These are phyloP conservation scores for Campoplex nolae DNA, from an alignment of 2,888 invertebrate genomes.

Conservation along the genomic window DNA sequence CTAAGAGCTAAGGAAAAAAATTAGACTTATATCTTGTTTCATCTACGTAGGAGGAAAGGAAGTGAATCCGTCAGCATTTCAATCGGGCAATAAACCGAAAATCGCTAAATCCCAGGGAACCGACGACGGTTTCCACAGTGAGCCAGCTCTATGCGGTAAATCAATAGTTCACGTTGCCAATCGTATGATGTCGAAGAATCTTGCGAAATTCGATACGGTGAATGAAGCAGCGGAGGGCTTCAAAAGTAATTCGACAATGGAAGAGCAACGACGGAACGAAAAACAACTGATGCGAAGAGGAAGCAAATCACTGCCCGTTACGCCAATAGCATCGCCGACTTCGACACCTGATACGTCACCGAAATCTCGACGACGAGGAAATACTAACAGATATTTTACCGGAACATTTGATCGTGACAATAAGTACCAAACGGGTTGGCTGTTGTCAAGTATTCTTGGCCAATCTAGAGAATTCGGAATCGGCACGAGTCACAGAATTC, in stretches of 20 bases:
- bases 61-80: conserved; percentile 63
- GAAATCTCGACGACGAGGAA: conserved; percentile 85
- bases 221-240: conserved; percentile 36
- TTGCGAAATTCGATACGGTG: conserved; percentile 68
- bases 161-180: conserved; percentile 86
- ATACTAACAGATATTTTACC: conserved; percentile 88
- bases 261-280: conserved; percentile 13
- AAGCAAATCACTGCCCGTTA: conserved; percentile 90
- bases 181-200: conserved; percentile 81
- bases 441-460: conserved; percentile 88
- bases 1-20: neutral
- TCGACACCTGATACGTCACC: conserved; percentile 87
- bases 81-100: conserved; percentile 42
- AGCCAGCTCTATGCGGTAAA: conserved; percentile 89
- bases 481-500: conserved; percentile 85
- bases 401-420: conserved; percentile 84
- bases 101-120: conserved; percentile 86
- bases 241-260: conserved; percentile 52
- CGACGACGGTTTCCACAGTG: conserved; percentile 88
- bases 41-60: conserved; percentile 65
- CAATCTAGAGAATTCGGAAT: conserved; percentile 87
- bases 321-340: conserved; percentile 88
- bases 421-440: conserved; percentile 87
- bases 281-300: conserved; percentile 82
- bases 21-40: neutral